Percentiles rank a stretch among this genome's conserved stretches.
Conservation (phyloP, 2,888 invertebrate genomes). For the Bugula neritina region DNA sequence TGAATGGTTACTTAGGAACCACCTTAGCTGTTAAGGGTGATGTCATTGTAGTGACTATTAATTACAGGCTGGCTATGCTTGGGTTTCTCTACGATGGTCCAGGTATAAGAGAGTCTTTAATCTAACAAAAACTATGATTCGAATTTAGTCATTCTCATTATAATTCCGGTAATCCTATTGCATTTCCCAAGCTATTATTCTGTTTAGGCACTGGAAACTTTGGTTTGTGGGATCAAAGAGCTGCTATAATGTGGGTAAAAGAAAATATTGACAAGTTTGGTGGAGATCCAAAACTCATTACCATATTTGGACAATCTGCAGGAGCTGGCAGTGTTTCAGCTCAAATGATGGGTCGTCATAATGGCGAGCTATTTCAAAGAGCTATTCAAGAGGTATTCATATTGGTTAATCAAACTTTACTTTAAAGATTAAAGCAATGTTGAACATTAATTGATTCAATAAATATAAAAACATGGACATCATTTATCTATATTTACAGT, state of each 20-base stretch:
- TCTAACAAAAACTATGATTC: no score
- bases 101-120: no score
- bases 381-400: slow-evolving; percentile 10
- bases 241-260: not conserved
- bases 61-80: slow-evolving; percentile 9
- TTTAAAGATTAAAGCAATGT: no score
- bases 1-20: not conserved
- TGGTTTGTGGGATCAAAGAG: slow-evolving; percentile 24
- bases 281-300: slow-evolving; percentile 22
- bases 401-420: no score
- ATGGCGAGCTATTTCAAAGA: slow-evolving; percentile 5
- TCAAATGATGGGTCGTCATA: not conserved
- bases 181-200: no score
- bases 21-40: not conserved
- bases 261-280: slow-evolving; percentile 9
- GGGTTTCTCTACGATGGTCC: slow-evolving; percentile 7
- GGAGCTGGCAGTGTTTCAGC: slow-evolving; percentile 7
- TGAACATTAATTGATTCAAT: no score
- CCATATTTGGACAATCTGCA: slow-evolving; percentile 18
- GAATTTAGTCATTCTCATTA: no score
- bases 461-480: no score
- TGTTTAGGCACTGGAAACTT: slow-evolving; percentile 14
- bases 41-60: slow-evolving; percentile 11
- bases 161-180: no score
- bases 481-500: no score